Conservation (phyloP, 2,113 vertebrate species). For the Pao palembangensis region DNA sequence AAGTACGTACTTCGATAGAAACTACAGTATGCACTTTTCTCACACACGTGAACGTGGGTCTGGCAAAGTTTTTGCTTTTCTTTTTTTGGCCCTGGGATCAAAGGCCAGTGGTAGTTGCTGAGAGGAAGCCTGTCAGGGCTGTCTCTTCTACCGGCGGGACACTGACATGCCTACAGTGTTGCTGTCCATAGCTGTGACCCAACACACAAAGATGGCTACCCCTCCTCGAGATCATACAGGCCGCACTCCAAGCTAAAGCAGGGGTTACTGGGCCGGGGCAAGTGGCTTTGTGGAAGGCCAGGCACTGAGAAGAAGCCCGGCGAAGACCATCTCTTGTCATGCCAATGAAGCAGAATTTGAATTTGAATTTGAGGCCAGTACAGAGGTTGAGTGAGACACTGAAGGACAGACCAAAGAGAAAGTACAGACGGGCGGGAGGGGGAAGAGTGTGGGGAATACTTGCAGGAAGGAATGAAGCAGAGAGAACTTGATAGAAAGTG, state of each 20-base stretch:
- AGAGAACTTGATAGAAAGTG: conserved; percentile 10
- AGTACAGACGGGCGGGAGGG: conserved; percentile 29
- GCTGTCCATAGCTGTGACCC: conserved; percentile 56
- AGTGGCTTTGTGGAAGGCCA: conserved; percentile 44
- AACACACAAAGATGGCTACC: conserved; percentile 37
- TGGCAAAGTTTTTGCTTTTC: conserved; percentile 34
- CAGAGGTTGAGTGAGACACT: conserved; percentile 34
- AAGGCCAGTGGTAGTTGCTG: conserved; percentile 46
- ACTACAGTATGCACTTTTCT: background rate
- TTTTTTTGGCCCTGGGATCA: conserved; percentile 46
- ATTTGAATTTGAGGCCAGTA: conserved; percentile 65
- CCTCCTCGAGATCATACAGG: conserved; percentile 61
- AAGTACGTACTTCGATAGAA: conserved; percentile 75
- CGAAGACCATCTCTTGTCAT: conserved; percentile 66
- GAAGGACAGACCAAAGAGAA: conserved; percentile 24
- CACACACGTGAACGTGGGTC: background rate
- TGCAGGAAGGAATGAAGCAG: conserved; percentile 13
- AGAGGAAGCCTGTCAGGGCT: conserved; percentile 60
- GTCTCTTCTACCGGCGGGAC: conserved; percentile 40
- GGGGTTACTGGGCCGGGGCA: conserved; percentile 66
- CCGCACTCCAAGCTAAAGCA: conserved; percentile 38
- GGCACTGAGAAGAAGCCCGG: conserved; percentile 40
- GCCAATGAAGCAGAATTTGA: conserved; percentile 73
- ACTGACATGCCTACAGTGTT: conserved; percentile 54
- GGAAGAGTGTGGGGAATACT: background rate